Evolutionary conservation across 2,797 vertebrate species (phyloP).

Genomic region (Artibeus lituratus): DNA sequence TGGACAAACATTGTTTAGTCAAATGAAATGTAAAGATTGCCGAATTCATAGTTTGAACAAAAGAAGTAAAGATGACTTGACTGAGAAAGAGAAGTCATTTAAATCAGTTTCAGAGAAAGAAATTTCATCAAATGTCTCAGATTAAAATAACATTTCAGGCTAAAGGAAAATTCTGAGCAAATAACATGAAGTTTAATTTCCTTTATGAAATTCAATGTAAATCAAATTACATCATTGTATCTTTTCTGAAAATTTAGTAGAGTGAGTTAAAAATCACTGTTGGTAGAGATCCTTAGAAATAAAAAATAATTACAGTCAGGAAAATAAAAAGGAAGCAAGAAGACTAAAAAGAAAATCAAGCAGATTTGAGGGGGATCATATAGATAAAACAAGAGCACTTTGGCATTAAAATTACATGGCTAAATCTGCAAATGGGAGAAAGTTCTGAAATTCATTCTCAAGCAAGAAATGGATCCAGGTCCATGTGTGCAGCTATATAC

Average conservation of each 20-base stretch:
- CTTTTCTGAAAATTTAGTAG: not conserved
- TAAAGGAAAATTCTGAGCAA: conserved; percentile 17
- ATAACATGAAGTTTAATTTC: not conserved
- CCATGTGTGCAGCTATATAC: not conserved
- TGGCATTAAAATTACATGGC: not conserved
- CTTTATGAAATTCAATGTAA: conserved; percentile 11
- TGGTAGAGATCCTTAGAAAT: not conserved
- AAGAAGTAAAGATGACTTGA: not conserved
- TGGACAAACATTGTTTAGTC: not conserved
- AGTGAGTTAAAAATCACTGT: not conserved
- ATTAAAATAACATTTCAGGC: not conserved
- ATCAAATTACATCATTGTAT: not conserved
- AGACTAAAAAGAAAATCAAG: not conserved
- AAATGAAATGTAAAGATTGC: not conserved
- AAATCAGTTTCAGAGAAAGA: not conserved
- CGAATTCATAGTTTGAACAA: not conserved
- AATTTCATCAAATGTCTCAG: not conserved
- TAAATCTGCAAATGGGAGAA: not conserved
- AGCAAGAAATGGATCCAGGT: not conserved
- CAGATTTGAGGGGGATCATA: not conserved
- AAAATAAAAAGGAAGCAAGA: not conserved
- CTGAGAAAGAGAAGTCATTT: not conserved
- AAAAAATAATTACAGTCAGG: not conserved
- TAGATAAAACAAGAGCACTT: not conserved
- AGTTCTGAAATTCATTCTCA: not conserved